phyloP scores from a whole-genome alignment of 2,797 vertebrate species.

The Macrochelys suwanniensis region DNA sequence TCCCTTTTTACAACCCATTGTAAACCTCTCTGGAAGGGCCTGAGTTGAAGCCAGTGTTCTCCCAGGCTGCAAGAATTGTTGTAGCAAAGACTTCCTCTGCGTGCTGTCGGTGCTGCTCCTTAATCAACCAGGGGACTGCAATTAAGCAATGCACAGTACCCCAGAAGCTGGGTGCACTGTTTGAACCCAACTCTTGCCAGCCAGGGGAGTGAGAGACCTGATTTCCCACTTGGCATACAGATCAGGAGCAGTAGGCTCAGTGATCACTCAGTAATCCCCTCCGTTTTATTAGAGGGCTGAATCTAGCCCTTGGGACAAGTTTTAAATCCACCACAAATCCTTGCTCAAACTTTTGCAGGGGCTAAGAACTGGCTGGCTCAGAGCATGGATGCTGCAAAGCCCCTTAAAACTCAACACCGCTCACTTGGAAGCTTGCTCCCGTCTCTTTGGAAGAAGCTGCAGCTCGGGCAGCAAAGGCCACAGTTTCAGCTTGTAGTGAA shows the following conservation, averaged over 20 bases:
- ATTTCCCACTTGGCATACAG: slow-evolving; percentile 73
- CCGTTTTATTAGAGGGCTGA: slow-evolving; percentile 59
- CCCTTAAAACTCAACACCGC: not conserved
- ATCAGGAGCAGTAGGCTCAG: slow-evolving; percentile 64
- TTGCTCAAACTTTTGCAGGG: slow-evolving; percentile 28
- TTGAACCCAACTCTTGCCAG: slow-evolving; percentile 51
- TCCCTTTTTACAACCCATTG: not conserved
- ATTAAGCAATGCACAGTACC: slow-evolving; percentile 40
- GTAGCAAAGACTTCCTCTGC: not conserved
- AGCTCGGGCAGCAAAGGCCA: not conserved
- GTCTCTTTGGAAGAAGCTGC: not conserved
- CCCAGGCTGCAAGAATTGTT: not conserved
- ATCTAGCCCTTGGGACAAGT: not conserved
- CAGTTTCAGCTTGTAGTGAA: accelerated
- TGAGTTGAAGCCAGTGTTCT: not conserved
- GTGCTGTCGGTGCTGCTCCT: not conserved
- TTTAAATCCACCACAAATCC: slow-evolving; percentile 31
- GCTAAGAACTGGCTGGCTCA: not conserved
- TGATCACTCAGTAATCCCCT: slow-evolving; percentile 63
- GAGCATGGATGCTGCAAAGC: accelerated
- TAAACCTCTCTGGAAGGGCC: not conserved
- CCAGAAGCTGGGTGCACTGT: slow-evolving; percentile 59
- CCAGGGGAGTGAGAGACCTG: slow-evolving; percentile 57
- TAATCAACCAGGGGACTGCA: slow-evolving; percentile 54
- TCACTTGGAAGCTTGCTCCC: accelerated